These are phyloP conservation scores for Phalacrocorax pelagicus DNA, from an alignment of 2,113 vertebrate species.

Conservation along the genomic window DNA sequence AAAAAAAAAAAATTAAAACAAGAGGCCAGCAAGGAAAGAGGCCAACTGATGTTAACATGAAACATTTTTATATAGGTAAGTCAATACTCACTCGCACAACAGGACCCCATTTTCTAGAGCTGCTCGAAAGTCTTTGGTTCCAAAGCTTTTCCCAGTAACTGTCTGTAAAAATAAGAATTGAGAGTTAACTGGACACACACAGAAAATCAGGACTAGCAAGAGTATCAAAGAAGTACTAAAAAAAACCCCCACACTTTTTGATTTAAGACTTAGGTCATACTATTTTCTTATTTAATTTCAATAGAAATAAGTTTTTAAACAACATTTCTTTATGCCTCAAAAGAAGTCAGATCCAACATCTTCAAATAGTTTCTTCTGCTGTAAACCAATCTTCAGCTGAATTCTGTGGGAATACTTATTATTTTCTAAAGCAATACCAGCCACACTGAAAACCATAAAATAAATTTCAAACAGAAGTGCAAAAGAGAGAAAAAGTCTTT, in stretches of 20 bases:
- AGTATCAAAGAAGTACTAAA: neutral
- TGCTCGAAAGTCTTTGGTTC: conserved; percentile 87
- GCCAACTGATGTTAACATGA: neutral
- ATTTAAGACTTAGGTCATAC: neutral
- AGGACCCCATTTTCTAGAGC: conserved; percentile 91
- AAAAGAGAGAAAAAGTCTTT: neutral
- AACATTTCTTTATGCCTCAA: neutral
- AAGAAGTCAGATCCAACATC: neutral
- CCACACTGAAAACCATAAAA: neutral
- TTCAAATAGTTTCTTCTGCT: neutral
- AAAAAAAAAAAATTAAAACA: no score
- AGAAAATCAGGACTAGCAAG: neutral
- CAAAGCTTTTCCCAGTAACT: conserved; percentile 89
- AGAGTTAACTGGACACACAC: neutral
- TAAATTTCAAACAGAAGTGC: neutral
- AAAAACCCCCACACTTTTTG: neutral
- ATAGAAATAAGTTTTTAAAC: neutral
- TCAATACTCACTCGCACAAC: conserved; percentile 92
- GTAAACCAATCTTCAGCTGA: neutral
- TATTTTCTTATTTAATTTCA: neutral
- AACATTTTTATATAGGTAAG: neutral
- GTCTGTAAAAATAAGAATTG: conserved; percentile 77
- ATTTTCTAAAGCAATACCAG: neutral
- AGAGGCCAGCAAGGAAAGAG: neutral
- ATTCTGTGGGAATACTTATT: neutral